phyloP scores from a whole-genome alignment of 1,140 invertebrate genomes.

The Cydia splendana region DNA sequence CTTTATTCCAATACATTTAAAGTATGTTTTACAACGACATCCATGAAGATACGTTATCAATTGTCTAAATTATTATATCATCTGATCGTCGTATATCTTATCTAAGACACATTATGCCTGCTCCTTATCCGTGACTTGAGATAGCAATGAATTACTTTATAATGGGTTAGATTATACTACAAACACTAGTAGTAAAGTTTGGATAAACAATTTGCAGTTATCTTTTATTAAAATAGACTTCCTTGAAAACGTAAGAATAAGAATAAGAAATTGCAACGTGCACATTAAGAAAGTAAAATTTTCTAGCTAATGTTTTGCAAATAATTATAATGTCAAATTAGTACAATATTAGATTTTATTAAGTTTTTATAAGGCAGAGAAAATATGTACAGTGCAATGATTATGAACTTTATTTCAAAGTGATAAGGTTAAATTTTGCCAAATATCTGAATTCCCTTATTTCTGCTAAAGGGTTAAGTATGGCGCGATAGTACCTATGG shows the following conservation, averaged over 20 bases:
- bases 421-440: not conserved
- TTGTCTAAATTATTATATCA: not conserved
- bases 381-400: not conserved
- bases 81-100: not conserved
- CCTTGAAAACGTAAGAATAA: too few species aligned
- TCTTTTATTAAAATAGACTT: not conserved
- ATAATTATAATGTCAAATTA: too few species aligned
- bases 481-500: too few species aligned
- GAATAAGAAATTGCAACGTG: too few species aligned
- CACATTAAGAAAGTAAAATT: too few species aligned
- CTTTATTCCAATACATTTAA: not conserved
- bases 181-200: not conserved
- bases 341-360: too few species aligned
- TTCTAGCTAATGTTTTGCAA: too few species aligned
- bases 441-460: too few species aligned
- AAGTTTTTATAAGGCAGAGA: too few species aligned
- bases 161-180: slow-evolving; percentile 1
- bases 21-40: not conserved
- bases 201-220: too few species aligned
- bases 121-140: slow-evolving; percentile 19
- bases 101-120: not conserved
- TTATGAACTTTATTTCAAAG: not conserved
- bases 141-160: slow-evolving; percentile 17
- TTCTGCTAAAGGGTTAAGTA: too few species aligned
- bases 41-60: not conserved